Evolutionary conservation across 2,113 vertebrate genomes (phyloP).

Genomic region (Strix aluco): DNA sequence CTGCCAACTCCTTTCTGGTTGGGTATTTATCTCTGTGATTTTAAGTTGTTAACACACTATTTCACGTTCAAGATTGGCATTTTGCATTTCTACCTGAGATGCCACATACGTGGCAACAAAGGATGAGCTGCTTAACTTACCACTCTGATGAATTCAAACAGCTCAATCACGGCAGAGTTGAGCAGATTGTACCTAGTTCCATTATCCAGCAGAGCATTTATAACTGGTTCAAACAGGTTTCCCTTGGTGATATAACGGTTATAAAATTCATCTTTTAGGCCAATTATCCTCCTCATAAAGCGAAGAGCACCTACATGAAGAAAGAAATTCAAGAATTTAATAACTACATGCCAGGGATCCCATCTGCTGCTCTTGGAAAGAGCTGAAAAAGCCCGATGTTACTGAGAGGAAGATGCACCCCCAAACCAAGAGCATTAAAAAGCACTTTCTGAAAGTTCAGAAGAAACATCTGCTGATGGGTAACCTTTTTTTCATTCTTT

Average conservation of each 20-base stretch:
- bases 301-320: conserved; percentile 88
- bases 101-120: rapidly evolving
- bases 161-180: conserved; percentile 96
- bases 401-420: neutral
- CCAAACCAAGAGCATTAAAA: neutral
- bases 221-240: conserved; percentile 97
- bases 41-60: neutral
- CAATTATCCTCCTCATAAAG: conserved; percentile 98
- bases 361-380: neutral
- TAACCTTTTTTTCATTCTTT: neutral
- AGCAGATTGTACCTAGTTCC: conserved; percentile 97
- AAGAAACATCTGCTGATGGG: neutral
- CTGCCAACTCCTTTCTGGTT: neutral
- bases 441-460: neutral
- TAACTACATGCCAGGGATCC: neutral
- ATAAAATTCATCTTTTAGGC: conserved; percentile 98
- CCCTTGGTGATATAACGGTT: conserved; percentile 99
- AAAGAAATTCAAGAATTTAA: neutral
- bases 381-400: rapidly evolving
- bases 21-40: neutral
- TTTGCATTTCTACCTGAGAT: neutral
- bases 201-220: conserved; percentile 96
- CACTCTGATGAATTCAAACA: conserved; percentile 99
- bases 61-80: neutral
- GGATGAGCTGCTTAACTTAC: conserved; percentile 73